Evolutionary conservation across 2,888 invertebrate genomes (phyloP).

Genomic region (Smittia aterrima): DNA sequence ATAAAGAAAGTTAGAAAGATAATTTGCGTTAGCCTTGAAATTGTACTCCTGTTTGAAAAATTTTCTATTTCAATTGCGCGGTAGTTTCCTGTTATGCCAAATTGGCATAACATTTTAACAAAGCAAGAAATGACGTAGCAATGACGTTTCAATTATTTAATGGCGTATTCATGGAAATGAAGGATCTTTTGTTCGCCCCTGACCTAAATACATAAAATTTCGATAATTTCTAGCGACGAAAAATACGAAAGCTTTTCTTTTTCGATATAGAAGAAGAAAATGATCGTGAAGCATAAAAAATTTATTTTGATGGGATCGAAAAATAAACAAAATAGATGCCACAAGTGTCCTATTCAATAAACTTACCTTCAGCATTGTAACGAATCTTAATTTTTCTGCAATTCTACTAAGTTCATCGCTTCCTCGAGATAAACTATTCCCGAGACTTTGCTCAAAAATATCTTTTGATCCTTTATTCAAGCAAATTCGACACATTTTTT

Average conservation of each 20-base stretch:
- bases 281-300: too few species aligned
- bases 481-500: slow-evolving; percentile 30
- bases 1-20: slow-evolving; percentile 36
- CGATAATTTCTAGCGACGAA: background rate
- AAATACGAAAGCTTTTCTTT: background rate
- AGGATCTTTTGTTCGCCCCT: background rate
- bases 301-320: too few species aligned
- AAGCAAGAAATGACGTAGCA: background rate
- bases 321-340: too few species aligned
- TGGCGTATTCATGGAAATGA: background rate
- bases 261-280: background rate
- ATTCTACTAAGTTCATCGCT: slow-evolving; percentile 22
- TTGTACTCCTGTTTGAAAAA: background rate
- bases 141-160: background rate
- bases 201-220: slow-evolving; percentile 4
- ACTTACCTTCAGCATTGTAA: slow-evolving; percentile 33
- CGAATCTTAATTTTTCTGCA: slow-evolving; percentile 33
- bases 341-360: too few species aligned
- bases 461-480: background rate
- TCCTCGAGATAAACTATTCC: background rate
- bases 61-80: background rate
- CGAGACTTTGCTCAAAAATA: slow-evolving; percentile 20
- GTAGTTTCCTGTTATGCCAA: too few species aligned
- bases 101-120: too few species aligned
- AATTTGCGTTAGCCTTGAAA: background rate